phyloP scores from a whole-genome alignment of 2,113 vertebrate species.

The Aegotheles bennettii region DNA sequence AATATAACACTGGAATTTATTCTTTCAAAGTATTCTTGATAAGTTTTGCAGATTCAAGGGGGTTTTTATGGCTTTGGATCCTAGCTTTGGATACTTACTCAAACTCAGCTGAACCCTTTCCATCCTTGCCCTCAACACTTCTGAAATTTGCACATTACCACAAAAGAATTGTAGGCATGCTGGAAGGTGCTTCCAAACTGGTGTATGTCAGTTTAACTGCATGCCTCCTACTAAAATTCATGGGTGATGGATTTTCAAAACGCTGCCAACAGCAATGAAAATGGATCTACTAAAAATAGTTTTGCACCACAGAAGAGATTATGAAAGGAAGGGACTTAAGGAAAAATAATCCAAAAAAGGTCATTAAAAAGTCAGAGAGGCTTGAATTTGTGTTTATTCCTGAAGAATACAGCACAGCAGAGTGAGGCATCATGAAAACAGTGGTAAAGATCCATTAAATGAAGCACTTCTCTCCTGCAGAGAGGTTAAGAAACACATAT shows the following conservation, averaged over 20 bases:
- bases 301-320: neutral
- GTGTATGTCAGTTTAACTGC: neutral
- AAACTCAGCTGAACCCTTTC: neutral
- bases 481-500: neutral
- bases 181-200: neutral
- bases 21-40: neutral
- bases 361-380: neutral
- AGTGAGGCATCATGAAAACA: neutral
- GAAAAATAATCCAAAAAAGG: neutral
- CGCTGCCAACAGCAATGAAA: neutral
- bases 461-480: neutral
- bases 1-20: neutral
- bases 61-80: neutral
- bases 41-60: neutral
- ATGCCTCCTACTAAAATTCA: neutral
- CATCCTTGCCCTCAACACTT: neutral
- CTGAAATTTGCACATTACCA: neutral
- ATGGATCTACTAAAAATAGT: neutral
- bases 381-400: neutral
- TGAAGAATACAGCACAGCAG: neutral
- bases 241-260: neutral
- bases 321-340: neutral
- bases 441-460: neutral
- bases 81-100: neutral
- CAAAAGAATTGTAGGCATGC: neutral